These are phyloP conservation scores for Cynodonichthys magdalenae DNA, from an alignment of 2,797 vertebrate species.

Conservation along the genomic window DNA sequence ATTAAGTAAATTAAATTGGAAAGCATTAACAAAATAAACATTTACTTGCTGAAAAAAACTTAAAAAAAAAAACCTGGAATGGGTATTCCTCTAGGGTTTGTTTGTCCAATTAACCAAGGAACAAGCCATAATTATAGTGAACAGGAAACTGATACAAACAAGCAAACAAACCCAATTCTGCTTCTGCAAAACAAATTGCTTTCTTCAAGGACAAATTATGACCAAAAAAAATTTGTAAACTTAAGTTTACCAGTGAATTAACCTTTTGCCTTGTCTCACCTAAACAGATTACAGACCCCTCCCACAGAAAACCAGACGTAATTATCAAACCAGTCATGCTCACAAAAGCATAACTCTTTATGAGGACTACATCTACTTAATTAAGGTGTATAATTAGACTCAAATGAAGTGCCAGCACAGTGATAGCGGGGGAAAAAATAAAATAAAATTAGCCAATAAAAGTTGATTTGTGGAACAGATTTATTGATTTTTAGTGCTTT, in stretches of 20 bases:
- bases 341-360: neutral
- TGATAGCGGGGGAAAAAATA: neutral
- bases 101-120: slow-evolving; percentile 21
- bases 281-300: neutral
- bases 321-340: neutral
- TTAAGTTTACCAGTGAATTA: neutral
- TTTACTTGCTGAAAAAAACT: slow-evolving; percentile 8
- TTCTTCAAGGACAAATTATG: slow-evolving; percentile 9
- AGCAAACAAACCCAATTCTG: slow-evolving; percentile 11
- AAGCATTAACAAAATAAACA: slow-evolving; percentile 22
- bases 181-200: slow-evolving; percentile 9
- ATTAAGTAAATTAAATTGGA: slow-evolving; percentile 15
- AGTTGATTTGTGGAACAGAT: neutral
- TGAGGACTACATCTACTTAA: neutral
- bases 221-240: neutral
- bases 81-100: slow-evolving; percentile 9
- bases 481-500: neutral
- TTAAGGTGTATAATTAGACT: neutral
- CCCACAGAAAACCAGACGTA: neutral
- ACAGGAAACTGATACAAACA: slow-evolving; percentile 12
- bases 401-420: neutral
- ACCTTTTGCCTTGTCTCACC: neutral
- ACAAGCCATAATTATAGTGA: slow-evolving; percentile 15
- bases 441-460: neutral
- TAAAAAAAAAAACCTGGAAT: slow-evolving; percentile 1